phyloP scores from a whole-genome alignment of 2,113 vertebrate species.

The Muntiacus reevesi region DNA sequence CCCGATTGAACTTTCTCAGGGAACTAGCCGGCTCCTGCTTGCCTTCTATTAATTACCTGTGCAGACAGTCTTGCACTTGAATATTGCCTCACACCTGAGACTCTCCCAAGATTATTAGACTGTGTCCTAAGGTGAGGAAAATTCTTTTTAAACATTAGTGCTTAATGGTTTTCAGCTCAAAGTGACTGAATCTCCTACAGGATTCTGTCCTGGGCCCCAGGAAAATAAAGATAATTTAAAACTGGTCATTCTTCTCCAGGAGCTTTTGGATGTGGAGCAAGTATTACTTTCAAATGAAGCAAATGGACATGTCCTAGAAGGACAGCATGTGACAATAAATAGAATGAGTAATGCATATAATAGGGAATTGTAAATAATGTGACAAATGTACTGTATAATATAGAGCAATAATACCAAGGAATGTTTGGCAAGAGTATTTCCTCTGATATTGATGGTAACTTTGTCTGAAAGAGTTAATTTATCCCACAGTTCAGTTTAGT shows the following conservation, averaged over 20 bases:
- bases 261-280: neutral
- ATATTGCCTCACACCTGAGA: neutral
- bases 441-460: neutral
- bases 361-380: neutral
- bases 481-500: neutral
- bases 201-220: neutral
- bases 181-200: neutral
- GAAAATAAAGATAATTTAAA: constrained; percentile 19
- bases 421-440: neutral
- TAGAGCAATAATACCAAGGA: neutral
- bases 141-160: neutral
- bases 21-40: neutral
- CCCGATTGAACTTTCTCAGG: neutral
- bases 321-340: neutral
- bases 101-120: constrained; percentile 6
- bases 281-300: neutral
- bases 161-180: constrained; percentile 31
- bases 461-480: neutral
- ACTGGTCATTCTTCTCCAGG: neutral
- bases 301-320: neutral
- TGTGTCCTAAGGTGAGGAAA: neutral
- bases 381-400: neutral
- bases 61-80: constrained; percentile 1
- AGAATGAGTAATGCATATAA: neutral
- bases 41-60: constrained; percentile 26